Percentiles rank a stretch among this genome's conserved stretches.
Conservation (phyloP, 2,888 invertebrate genomes). For the Euclidia mi region DNA sequence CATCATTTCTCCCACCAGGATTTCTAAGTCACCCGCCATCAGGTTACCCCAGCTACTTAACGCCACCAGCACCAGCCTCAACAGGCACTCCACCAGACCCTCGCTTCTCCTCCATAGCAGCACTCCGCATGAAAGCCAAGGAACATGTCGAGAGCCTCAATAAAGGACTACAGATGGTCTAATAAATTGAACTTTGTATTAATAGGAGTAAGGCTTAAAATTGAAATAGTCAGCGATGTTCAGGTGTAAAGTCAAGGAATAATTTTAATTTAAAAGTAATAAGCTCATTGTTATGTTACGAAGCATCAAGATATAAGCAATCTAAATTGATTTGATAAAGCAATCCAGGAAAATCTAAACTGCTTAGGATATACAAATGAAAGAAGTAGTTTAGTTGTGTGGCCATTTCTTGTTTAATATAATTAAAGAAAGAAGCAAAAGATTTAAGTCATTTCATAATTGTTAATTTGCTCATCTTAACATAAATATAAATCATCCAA, state of each 20-base stretch:
- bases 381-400: no score
- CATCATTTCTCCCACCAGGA: constrained; percentile 81
- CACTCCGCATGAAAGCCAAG: constrained; percentile 97
- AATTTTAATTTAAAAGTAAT: background rate
- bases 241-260: background rate
- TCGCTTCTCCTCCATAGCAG: constrained; percentile 96
- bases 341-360: no score
- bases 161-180: constrained; percentile 97
- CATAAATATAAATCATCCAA: no score
- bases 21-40: constrained; percentile 97
- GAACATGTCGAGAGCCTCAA: constrained; percentile 98
- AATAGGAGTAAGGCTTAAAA: constrained; percentile 8
- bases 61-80: constrained; percentile 92
- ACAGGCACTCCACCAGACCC: constrained; percentile 91
- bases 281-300: background rate
- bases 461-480: no score
- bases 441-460: no score
- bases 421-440: no score
- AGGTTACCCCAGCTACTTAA: constrained; percentile 97
- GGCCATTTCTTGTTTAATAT: no score
- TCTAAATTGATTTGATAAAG: no score
- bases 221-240: constrained; percentile 10
- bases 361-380: no score
- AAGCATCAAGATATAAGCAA: background rate
- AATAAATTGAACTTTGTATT: constrained; percentile 38